Percentiles rank a stretch among this genome's conserved stretches.
Evolutionary conservation across 2,888 invertebrate genomes (phyloP).

Genomic region (Eupithecia vulgata): DNA sequence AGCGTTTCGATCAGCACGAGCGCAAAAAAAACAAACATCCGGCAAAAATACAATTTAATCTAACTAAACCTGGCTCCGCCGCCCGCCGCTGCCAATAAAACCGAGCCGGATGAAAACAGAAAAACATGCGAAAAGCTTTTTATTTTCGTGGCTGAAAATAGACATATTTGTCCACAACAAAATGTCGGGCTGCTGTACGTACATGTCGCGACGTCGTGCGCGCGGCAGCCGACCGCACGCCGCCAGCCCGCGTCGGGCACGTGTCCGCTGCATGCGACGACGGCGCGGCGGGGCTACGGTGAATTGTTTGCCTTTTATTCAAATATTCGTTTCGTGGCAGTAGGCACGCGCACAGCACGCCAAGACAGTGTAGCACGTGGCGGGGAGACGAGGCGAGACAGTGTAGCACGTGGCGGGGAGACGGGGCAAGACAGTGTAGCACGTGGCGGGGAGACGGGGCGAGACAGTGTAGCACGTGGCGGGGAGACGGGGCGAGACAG

Average conservation of each 20-base stretch:
- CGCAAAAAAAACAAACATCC: slow-evolving; percentile 38
- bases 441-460: too few species aligned
- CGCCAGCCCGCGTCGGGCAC: slow-evolving; percentile 15
- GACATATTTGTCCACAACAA: slow-evolving; percentile 38
- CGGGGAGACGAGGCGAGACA: too few species aligned
- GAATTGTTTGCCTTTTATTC: not conserved
- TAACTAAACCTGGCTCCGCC: slow-evolving; percentile 37
- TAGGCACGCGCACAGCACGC: too few species aligned
- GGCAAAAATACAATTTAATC: slow-evolving; percentile 45
- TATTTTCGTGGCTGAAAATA: slow-evolving; percentile 40
- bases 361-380: too few species aligned
- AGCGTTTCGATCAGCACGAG: slow-evolving; percentile 26
- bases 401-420: too few species aligned
- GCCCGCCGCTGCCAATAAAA: slow-evolving; percentile 41
- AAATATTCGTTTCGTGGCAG: not conserved
- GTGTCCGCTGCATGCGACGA: not conserved
- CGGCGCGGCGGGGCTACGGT: not conserved
- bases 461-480: too few species aligned
- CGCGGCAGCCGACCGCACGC: slow-evolving; percentile 50
- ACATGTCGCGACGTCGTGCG: slow-evolving; percentile 41
- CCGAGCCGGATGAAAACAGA: slow-evolving; percentile 38
- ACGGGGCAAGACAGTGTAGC: too few species aligned
- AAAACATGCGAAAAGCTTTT: slow-evolving; percentile 33
- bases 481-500: too few species aligned
- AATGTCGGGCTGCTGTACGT: slow-evolving; percentile 46